phyloP scores from a whole-genome alignment of 2,888 invertebrate genomes.

The Panopea generosa region DNA sequence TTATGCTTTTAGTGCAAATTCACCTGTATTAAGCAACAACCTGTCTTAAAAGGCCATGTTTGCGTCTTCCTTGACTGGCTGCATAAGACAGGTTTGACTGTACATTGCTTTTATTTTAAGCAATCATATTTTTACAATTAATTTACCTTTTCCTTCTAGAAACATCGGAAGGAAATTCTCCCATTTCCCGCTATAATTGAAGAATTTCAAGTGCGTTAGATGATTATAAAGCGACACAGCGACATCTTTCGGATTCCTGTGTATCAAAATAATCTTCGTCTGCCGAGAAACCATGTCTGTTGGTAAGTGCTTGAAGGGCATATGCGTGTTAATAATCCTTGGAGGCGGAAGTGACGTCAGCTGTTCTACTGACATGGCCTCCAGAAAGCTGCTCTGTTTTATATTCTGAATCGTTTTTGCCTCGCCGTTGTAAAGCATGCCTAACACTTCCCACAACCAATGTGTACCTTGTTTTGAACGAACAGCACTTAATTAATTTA shows the following conservation, averaged over 20 bases:
- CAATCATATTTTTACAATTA: too few relatives aligned
- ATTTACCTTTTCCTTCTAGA: background rate
- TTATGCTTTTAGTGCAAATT: too few relatives aligned
- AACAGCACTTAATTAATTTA: too few relatives aligned
- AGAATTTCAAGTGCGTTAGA: slow-evolving; percentile 13
- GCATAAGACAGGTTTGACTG: too few relatives aligned
- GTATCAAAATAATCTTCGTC: slow-evolving; percentile 33
- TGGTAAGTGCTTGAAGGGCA: slow-evolving; percentile 29
- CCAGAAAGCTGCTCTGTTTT: slow-evolving; percentile 36
- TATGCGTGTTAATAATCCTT: slow-evolving; percentile 45
- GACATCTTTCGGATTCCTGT: slow-evolving; percentile 47
- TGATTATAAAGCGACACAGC: slow-evolving; percentile 47
- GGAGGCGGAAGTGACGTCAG: slow-evolving; percentile 34
- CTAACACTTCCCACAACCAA: slow-evolving; percentile 50
- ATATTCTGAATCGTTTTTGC: slow-evolving; percentile 39
- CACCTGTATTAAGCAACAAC: too few relatives aligned
- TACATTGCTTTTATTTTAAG: too few relatives aligned
- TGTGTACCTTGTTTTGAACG: slow-evolving; percentile 53
- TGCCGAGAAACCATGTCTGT: slow-evolving; percentile 23
- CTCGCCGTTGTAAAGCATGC: slow-evolving; percentile 31
- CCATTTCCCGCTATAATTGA: slow-evolving; percentile 43
- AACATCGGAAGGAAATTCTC: slow-evolving; percentile 24
- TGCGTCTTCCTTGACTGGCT: too few relatives aligned
- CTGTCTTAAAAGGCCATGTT: too few relatives aligned
- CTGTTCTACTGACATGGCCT: slow-evolving; percentile 17